Evolutionary conservation across 2,113 vertebrate genomes (phyloP).

Genomic region (Sitta europaea): DNA sequence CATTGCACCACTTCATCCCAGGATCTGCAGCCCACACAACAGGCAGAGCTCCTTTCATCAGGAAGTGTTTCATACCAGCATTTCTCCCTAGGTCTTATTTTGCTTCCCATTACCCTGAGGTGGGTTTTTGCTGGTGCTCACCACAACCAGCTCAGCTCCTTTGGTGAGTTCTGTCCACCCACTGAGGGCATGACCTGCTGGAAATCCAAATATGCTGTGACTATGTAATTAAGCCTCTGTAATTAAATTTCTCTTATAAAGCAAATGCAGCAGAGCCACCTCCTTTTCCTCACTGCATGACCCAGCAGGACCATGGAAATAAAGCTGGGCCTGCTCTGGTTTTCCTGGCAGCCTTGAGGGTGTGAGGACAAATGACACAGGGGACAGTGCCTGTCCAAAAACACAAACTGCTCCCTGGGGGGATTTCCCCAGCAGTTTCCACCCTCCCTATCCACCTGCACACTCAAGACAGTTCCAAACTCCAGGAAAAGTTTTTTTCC

Average conservation of each 20-base stretch:
- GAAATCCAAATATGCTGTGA: neutral
- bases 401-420: neutral
- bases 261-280: neutral
- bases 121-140: neutral
- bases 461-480: neutral
- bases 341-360: neutral
- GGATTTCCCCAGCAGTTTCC: neutral
- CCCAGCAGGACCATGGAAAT: neutral
- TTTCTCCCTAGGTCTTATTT: neutral
- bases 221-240: neutral
- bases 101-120: neutral
- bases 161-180: neutral
- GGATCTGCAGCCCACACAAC: neutral
- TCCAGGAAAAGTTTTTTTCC: neutral
- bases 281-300: neutral
- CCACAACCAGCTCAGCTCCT: neutral
- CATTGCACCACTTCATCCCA: neutral
- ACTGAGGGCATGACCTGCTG: neutral
- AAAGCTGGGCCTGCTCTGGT: neutral
- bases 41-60: neutral
- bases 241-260: neutral
- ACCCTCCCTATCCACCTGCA: neutral
- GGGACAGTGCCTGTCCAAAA: neutral
- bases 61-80: neutral
- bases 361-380: fast-evolving